Conservation (phyloP, 92 coral and sea anemone species). For the Pocillopora grandis region DNA sequence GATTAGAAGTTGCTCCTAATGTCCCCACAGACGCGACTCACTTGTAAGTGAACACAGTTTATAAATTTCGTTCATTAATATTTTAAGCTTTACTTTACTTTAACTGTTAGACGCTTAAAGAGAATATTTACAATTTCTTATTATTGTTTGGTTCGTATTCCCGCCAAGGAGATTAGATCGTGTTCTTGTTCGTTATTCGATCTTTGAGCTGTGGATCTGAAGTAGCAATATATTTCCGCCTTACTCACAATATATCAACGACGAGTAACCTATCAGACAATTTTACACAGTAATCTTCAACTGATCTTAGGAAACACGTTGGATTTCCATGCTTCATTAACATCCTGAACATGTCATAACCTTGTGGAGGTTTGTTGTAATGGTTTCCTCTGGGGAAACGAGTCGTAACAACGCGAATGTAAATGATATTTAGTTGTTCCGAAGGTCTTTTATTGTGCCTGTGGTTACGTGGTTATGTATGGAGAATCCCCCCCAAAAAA, state of each 20-base stretch:
- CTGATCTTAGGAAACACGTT: neutral
- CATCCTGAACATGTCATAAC: neutral
- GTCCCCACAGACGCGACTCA: conserved; percentile 29
- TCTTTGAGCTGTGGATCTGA: neutral
- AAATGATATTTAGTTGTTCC: neutral
- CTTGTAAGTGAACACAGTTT: conserved; percentile 28
- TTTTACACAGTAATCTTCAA: neutral
- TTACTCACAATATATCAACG: neutral
- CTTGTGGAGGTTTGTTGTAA: neutral
- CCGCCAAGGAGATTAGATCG: conserved; percentile 5
- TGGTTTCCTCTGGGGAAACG: neutral
- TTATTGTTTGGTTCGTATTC: neutral
- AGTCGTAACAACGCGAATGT: neutral
- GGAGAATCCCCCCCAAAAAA: neutral
- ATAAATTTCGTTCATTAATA: neutral
- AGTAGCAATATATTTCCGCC: conserved; percentile 14
- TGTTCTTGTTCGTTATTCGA: neutral
- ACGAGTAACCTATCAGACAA: neutral
- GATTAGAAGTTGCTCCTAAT: conserved; percentile 30
- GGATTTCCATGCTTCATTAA: neutral
- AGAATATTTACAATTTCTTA: conserved; percentile 18
- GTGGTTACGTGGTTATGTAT: too few species aligned
- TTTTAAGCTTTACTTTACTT: conserved; percentile 1
- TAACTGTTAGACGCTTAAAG: neutral
- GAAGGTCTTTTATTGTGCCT: too few species aligned